phyloP scores from a whole-genome alignment of 2,113 vertebrate genomes.

The Esox niger region DNA sequence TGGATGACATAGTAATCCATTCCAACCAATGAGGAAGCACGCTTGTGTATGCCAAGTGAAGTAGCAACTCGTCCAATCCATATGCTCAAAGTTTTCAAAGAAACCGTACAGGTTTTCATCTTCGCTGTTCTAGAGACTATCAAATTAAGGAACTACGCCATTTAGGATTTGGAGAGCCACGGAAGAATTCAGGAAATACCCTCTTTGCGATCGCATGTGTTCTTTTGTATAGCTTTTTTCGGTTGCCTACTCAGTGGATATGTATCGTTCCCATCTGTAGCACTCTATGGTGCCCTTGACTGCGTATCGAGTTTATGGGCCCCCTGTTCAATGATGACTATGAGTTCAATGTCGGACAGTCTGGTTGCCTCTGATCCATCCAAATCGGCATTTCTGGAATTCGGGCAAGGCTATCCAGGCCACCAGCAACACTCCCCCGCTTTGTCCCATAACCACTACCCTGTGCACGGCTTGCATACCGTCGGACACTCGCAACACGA shows the following conservation, averaged over 20 bases:
- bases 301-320: slow-evolving; percentile 43
- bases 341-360: slow-evolving; percentile 84
- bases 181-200: slow-evolving; percentile 14
- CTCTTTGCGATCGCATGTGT: not conserved
- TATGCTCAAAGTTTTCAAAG: slow-evolving; percentile 33
- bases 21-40: slow-evolving; percentile 71
- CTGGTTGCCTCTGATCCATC: slow-evolving; percentile 76
- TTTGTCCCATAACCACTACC: slow-evolving; percentile 69
- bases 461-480: slow-evolving; percentile 72
- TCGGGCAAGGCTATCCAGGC: slow-evolving; percentile 70
- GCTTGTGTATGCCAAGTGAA: slow-evolving; percentile 40
- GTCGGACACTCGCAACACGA: slow-evolving; percentile 71
- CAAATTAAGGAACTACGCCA: not conserved
- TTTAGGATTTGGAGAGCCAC: not conserved
- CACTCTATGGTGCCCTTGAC: slow-evolving; percentile 30
- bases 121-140: slow-evolving; percentile 14
- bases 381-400: slow-evolving; percentile 82
- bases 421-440: slow-evolving; percentile 72
- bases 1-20: slow-evolving; percentile 57
- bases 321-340: slow-evolving; percentile 72
- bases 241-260: not conserved
- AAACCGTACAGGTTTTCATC: slow-evolving; percentile 34
- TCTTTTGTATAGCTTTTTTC: slow-evolving; percentile 11
- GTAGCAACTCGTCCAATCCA: slow-evolving; percentile 15
- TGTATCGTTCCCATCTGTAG: slow-evolving; percentile 6